Base-by-base conservation (phyloP, 2,888 invertebrate genomes). In the Autographa pulchrina region DNA sequence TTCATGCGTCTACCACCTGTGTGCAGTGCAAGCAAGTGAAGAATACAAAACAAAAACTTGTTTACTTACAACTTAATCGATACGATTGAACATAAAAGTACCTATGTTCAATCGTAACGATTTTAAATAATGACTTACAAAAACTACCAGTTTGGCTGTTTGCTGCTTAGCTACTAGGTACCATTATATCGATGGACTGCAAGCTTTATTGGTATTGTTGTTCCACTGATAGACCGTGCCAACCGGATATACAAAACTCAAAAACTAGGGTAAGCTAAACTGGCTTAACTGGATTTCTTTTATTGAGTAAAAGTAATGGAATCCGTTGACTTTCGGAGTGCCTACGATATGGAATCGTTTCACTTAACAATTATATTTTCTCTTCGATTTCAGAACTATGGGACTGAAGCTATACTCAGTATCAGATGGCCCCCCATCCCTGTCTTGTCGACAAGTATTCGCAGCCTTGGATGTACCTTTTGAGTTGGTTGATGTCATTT, bases 391-490 rank as follows among this genome's bases (percentile, higher is more conserved):
- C 70, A 81, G 84, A 62, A 72, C 25, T 16, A 94, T 94, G 94
- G 89, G 91, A 32, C 93, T 98, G 89, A 98, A 97, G 87, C 89
- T 98, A 59, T 98, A 98, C 86, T 96, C 96, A 62, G 97, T 98
- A 65, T 97, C 97, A 5, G 98, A 98, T 93, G 98, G 98, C 0
- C 98, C 98, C 2, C 98, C 98, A 64, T 98, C 98, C 8, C 89
- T 98, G 72, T 97, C 97, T 7, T 98, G 98, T 64, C 95, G 97
- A 52, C 97, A 97, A 95, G 96, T 96, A 2, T 90, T 98, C 14
- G 96, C 97, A 78, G 96, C 96, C 35, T 91, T 98, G 52, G 93
- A 96, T 48, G 89, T 98, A 66, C 96, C 97, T 20, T 97, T 96
- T 85, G 96, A 97, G 79, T 93, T 97, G 58, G 89, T 97, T 16